Percentiles rank a stretch among this genome's conserved stretches.
phyloP scores from a whole-genome alignment of 2,888 invertebrate genomes.

The Acheta domesticus region DNA sequence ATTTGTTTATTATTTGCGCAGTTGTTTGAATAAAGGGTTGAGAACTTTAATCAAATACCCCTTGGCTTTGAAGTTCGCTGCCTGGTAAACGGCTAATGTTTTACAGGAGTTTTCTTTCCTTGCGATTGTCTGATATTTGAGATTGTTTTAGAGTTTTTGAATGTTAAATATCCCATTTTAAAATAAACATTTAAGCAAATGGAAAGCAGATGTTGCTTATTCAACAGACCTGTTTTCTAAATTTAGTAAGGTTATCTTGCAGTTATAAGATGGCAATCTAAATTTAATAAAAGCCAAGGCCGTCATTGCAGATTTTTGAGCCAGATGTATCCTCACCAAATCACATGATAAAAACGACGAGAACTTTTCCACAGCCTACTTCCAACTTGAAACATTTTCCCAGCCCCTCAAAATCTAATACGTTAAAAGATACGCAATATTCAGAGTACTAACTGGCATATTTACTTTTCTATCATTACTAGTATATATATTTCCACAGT shows the following conservation, averaged over 20 bases:
- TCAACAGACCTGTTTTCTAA: background rate
- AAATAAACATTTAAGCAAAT: slow-evolving; percentile 18
- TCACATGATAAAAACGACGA: background rate
- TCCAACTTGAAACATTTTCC: no score
- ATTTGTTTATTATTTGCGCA: no score
- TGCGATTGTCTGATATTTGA: background rate
- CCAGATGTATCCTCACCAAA: background rate
- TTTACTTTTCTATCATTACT: no score
- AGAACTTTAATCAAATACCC: background rate
- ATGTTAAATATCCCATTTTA: background rate
- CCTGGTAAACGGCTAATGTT: background rate
- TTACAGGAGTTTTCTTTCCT: background rate
- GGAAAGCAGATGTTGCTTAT: background rate
- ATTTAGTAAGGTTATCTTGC: slow-evolving; percentile 35
- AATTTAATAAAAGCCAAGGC: slow-evolving; percentile 40
- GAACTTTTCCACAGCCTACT: background rate
- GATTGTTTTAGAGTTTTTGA: background rate
- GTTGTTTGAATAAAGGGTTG: background rate
- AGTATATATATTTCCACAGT: no score
- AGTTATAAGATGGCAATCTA: slow-evolving; percentile 41
- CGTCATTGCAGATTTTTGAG: background rate
- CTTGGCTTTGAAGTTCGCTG: background rate
- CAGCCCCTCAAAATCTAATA: no score
- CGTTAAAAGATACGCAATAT: no score
- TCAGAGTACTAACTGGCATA: no score